Percentiles rank a stretch among this genome's conserved stretches.
Conservation (phyloP, 2,888 invertebrate genomes). For the Diloba caeruleocephala region DNA sequence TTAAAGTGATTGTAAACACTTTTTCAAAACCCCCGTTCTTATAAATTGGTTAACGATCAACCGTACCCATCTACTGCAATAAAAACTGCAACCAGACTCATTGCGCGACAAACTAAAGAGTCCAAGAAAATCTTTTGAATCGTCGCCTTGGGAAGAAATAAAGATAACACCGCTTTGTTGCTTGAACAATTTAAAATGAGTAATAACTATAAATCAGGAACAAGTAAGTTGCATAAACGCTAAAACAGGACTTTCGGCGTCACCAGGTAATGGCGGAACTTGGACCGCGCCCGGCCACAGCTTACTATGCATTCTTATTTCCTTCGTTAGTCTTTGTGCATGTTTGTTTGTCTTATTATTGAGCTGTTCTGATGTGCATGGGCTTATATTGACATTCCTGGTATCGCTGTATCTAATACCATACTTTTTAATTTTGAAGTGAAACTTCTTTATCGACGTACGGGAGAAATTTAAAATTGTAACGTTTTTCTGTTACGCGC, state of each 20-base stretch:
- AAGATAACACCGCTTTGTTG: slow-evolving; percentile 55
- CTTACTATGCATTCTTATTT: too few relatives aligned
- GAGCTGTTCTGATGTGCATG: too few relatives aligned
- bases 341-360: too few relatives aligned
- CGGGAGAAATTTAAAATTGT: too few relatives aligned
- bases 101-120: slow-evolving; percentile 37
- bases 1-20: not conserved
- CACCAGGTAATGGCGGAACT: slow-evolving; percentile 32
- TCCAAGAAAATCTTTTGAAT: slow-evolving; percentile 43
- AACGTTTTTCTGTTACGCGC: too few relatives aligned
- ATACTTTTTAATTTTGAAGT: too few relatives aligned
- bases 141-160: slow-evolving; percentile 49
- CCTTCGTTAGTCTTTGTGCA: too few relatives aligned
- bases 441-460: too few relatives aligned
- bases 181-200: slow-evolving; percentile 58
- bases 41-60: slow-evolving; percentile 37
- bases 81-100: slow-evolving; percentile 37
- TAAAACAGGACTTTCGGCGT: slow-evolving; percentile 4
- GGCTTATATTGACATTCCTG: too few relatives aligned
- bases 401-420: too few relatives aligned
- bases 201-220: slow-evolving; percentile 63
- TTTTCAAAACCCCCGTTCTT: slow-evolving; percentile 19
- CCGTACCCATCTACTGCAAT: slow-evolving; percentile 40
- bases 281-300: too few relatives aligned
- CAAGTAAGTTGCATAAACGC: slow-evolving; percentile 52